phyloP scores from a whole-genome alignment of 2,888 invertebrate genomes.

The Herminia tarsipennalis region DNA sequence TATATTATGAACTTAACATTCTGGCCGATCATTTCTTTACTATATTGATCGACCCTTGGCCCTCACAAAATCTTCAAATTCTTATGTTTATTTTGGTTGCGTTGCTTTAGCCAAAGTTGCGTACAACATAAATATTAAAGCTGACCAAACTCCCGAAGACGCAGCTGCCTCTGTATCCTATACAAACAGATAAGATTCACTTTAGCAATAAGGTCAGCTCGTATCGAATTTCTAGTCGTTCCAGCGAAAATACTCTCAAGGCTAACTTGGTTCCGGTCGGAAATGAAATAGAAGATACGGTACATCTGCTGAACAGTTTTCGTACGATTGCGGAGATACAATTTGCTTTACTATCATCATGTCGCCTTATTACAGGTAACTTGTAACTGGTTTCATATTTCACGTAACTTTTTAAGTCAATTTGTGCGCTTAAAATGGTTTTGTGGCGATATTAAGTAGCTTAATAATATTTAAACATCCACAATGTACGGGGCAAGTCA shows the following conservation, averaged over 20 bases:
- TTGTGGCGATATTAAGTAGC: no score
- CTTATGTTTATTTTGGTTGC: background rate
- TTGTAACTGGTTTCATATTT: no score
- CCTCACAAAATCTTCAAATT: no score
- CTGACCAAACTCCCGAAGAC: constrained; percentile 7
- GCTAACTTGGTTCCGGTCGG: background rate
- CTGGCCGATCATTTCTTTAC: no score
- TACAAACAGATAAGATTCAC: constrained; percentile 34
- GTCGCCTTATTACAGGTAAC: no score
- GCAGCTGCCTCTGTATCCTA: constrained; percentile 33
- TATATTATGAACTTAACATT: no score
- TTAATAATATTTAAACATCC: no score
- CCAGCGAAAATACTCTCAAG: constrained; percentile 19
- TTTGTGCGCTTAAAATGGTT: no score
- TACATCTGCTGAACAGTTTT: constrained; percentile 4
- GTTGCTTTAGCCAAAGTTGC: background rate
- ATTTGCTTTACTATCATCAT: no score
- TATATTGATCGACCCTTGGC: no score
- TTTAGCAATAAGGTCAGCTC: constrained; percentile 24
- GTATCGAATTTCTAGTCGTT: constrained; percentile 28
- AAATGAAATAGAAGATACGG: constrained; percentile 7
- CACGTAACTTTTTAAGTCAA: no score
- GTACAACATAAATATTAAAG: constrained; percentile 8
- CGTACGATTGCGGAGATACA: background rate
- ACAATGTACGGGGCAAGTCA: no score